Conservation (phyloP, 1,140 invertebrate species). For the Cepaea nemoralis region DNA sequence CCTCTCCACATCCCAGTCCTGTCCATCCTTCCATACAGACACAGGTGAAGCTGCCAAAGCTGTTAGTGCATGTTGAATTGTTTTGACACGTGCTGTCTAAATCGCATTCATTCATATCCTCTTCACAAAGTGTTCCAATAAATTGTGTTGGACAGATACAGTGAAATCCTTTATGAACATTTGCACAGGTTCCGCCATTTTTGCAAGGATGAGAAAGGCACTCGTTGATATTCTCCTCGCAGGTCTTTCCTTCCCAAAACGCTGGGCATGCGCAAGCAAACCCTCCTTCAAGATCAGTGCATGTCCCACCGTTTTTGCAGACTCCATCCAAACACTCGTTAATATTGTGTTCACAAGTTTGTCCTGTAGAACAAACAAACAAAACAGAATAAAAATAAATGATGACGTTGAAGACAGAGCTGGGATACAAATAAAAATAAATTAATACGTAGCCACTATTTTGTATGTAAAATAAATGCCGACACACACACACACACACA, state of each 20-base stretch:
- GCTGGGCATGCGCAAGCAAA: conserved; percentile 83
- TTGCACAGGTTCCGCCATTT: conserved; percentile 51
- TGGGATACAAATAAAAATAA: background rate
- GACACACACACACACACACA: no score
- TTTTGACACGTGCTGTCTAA: conserved; percentile 49
- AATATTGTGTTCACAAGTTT: conserved; percentile 49
- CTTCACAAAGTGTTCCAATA: conserved; percentile 42
- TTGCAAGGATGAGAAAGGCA: conserved; percentile 52
- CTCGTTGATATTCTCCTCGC: conserved; percentile 47
- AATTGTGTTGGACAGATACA: conserved; percentile 83
- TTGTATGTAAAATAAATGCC: no score
- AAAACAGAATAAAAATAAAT: background rate
- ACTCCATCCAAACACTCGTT: conserved; percentile 77
- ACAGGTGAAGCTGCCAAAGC: conserved; percentile 73
- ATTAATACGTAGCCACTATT: no score
- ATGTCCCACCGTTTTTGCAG: conserved; percentile 88
- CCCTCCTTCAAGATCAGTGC: conserved; percentile 77
- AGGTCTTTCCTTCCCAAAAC: conserved; percentile 40
- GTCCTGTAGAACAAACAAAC: no score
- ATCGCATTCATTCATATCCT: conserved; percentile 50
- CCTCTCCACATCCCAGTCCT: conserved; percentile 85
- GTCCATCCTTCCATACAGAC: conserved; percentile 90
- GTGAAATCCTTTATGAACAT: conserved; percentile 42
- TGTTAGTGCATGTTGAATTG: conserved; percentile 50
- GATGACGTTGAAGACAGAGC: background rate